These are phyloP conservation scores for Cottus gobio DNA, from an alignment of 2,113 vertebrate species.

Conservation along the genomic window DNA sequence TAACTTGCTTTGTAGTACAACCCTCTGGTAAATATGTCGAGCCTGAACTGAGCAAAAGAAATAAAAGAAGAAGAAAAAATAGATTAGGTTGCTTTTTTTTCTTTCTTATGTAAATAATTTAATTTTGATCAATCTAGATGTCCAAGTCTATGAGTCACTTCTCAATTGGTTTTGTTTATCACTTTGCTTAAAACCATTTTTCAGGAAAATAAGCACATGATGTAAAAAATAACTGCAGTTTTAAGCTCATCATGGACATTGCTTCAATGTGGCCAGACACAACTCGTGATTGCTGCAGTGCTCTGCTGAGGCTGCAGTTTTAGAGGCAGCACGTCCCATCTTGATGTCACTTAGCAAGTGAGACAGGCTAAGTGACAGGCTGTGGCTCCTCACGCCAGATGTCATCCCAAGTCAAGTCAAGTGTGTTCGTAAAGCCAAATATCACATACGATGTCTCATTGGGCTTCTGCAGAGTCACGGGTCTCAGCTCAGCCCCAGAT, in stretches of 20 bases:
- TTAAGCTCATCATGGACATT: not conserved
- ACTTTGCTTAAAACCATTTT: not conserved
- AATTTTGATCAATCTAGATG: no score
- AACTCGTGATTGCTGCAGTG: not conserved
- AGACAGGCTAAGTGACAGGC: constrained; percentile 56
- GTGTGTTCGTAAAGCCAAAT: constrained; percentile 36
- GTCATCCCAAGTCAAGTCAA: constrained; percentile 54
- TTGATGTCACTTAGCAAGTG: constrained; percentile 57
- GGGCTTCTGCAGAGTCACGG: constrained; percentile 22
- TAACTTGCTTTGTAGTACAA: not conserved
- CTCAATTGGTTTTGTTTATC: no score
- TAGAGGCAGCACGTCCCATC: constrained; percentile 26
- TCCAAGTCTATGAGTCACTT: no score
- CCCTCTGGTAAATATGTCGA: constrained; percentile 44
- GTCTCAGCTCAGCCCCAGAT: not conserved
- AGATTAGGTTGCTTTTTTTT: constrained; percentile 4
- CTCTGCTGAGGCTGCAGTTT: constrained; percentile 30
- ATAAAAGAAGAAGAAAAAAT: not conserved
- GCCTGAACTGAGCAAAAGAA: constrained; percentile 3
- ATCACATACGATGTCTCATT: constrained; percentile 24
- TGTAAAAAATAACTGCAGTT: not conserved
- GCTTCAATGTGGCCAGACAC: not conserved
- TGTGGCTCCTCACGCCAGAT: constrained; percentile 37
- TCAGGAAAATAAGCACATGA: not conserved
- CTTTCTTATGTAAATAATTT: no score